A percentile compares a stretch with the other conserved stretches of the same genome.
Conservation (phyloP, 2,113 vertebrate species). For the Chrysochloris asiatica region DNA sequence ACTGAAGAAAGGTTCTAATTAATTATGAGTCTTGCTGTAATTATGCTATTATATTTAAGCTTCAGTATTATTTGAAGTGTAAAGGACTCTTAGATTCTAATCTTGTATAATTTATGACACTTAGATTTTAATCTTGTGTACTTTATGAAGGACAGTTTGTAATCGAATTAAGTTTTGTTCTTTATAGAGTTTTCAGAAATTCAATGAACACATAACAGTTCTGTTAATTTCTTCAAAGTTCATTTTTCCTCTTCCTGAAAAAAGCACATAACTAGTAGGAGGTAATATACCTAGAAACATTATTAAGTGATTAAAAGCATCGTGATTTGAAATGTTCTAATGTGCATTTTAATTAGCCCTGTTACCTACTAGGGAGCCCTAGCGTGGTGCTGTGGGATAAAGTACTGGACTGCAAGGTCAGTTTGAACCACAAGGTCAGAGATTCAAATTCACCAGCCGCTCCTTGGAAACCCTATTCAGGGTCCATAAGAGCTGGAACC, state of each 20-base stretch:
- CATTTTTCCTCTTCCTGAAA: conserved; percentile 66
- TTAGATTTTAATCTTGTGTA: conserved; percentile 42
- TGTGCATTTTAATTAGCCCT: conserved; percentile 58
- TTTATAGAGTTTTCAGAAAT: conserved; percentile 57
- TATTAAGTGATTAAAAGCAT: conserved; percentile 57
- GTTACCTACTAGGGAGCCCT: too few relatives aligned
- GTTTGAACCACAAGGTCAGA: too few relatives aligned
- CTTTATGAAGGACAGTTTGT: conserved; percentile 57
- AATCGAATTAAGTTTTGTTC: conserved; percentile 63
- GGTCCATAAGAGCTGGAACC: too few relatives aligned
- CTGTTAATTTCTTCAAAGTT: conserved; percentile 63
- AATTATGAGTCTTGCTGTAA: neutral
- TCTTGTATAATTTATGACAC: conserved; percentile 54
- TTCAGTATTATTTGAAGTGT: conserved; percentile 26
- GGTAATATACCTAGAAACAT: conserved; percentile 60
- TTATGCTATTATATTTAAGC: neutral
- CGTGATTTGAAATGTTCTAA: conserved; percentile 52
- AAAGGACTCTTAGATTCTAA: conserved; percentile 21
- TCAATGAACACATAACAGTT: conserved; percentile 56
- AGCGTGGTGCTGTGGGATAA: too few relatives aligned
- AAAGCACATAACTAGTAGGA: conserved; percentile 51
- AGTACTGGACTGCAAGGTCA: too few relatives aligned
- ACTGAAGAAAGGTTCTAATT: conserved; percentile 22
- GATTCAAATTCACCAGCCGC: too few relatives aligned
- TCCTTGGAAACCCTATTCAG: too few relatives aligned